These are phyloP conservation scores for Sigmodon hispidus DNA, from an alignment of 2,113 vertebrate species.

Conservation along the genomic window DNA sequence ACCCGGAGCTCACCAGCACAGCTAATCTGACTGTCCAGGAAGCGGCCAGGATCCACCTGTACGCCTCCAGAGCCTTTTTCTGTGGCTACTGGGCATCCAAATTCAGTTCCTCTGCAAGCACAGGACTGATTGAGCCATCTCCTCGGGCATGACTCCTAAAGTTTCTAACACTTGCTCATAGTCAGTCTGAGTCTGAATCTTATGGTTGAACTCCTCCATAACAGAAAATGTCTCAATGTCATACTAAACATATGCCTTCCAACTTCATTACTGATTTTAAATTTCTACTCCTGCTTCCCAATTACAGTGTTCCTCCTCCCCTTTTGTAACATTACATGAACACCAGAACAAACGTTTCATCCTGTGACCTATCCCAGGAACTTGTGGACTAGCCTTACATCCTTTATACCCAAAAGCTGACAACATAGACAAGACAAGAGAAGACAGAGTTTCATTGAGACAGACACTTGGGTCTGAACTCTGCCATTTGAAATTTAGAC, in stretches of 20 bases:
- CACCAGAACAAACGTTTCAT: conserved; percentile 85
- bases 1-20: background rate
- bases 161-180: background rate
- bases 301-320: conserved; percentile 86
- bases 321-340: conserved; percentile 84
- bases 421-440: conserved; percentile 79
- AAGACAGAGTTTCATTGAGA: conserved; percentile 79
- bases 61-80: background rate
- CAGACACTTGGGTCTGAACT: conserved; percentile 79
- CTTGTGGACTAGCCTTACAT: conserved; percentile 64
- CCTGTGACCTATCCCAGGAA: conserved; percentile 88
- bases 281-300: conserved; percentile 79
- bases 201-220: background rate
- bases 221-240: background rate
- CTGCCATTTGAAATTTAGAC: conserved; percentile 82
- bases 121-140: background rate
- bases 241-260: conserved; percentile 19
- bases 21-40: background rate
- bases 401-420: conserved; percentile 79
- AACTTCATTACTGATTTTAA: conserved; percentile 68
- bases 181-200: conserved; percentile 61
- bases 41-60: background rate
- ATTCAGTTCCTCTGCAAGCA: background rate
- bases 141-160: too few relatives aligned
- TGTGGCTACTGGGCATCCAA: background rate